Conservation (phyloP, 2,113 vertebrate species). For the Gymnocephalus cernua region DNA sequence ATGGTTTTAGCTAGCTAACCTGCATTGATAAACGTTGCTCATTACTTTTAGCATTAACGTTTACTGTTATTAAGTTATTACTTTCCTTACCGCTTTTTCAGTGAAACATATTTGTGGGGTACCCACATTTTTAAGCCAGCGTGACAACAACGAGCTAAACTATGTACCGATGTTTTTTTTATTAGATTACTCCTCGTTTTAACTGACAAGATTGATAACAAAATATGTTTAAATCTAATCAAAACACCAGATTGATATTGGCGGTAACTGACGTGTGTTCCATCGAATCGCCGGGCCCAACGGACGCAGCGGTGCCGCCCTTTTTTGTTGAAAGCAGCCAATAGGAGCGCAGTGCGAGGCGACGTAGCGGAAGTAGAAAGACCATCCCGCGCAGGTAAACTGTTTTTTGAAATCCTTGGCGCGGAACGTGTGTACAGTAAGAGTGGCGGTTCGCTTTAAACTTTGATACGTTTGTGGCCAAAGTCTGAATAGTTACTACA, state of each 20-base stretch:
- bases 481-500: not conserved
- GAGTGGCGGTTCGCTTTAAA: slow-evolving; percentile 1
- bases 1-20: not conserved
- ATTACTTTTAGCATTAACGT: not conserved
- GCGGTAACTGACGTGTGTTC: slow-evolving; percentile 75
- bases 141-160: not conserved
- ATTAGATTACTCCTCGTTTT: fast-evolving
- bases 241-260: slow-evolving; percentile 53
- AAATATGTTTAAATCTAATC: slow-evolving; percentile 24
- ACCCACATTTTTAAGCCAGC: not conserved
- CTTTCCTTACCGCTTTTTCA: slow-evolving; percentile 6
- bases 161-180: not conserved
- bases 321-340: slow-evolving; percentile 50
- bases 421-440: slow-evolving; percentile 71
- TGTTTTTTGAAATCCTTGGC: slow-evolving; percentile 87
- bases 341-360: slow-evolving; percentile 59
- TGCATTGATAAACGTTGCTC: not conserved
- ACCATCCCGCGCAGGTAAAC: slow-evolving; percentile 84
- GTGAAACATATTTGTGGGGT: not conserved
- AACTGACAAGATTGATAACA: not conserved
- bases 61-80: not conserved
- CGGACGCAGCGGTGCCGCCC: slow-evolving; percentile 60
- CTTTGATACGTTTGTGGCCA: not conserved
- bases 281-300: slow-evolving; percentile 66
- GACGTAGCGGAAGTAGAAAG: slow-evolving; percentile 51